phyloP scores from a whole-genome alignment of 2,888 invertebrate genomes.

The Cerastoderma edule region DNA sequence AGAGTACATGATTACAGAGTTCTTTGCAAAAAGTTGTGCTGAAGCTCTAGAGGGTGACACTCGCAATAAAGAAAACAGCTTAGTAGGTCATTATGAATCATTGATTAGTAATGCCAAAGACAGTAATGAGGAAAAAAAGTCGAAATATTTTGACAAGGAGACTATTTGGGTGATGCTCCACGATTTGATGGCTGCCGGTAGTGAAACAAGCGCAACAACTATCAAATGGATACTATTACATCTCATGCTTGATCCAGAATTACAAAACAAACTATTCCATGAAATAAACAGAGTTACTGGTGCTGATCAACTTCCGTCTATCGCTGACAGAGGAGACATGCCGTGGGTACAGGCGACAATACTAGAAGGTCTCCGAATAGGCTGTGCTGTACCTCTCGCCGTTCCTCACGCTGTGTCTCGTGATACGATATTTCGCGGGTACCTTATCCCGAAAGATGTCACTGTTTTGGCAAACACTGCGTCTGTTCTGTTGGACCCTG shows the following conservation, averaged over 20 bases:
- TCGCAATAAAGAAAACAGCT: conserved; percentile 15
- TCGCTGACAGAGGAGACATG: conserved; percentile 59
- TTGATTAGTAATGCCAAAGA: not conserved
- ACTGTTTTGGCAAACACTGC: conserved; percentile 66
- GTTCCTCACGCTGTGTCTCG: conserved; percentile 62
- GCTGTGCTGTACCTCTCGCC: conserved; percentile 67
- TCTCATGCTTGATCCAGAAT: conserved; percentile 90
- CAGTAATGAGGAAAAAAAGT: not conserved
- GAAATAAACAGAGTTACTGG: conserved; percentile 80
- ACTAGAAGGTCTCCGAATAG: conserved; percentile 70
- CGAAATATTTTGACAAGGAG: conserved; percentile 31
- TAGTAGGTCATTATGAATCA: conserved; percentile 22
- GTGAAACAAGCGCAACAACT: conserved; percentile 91
- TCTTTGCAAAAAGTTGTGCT: no score
- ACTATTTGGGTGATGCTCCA: conserved; percentile 50
- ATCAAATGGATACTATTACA: conserved; percentile 93
- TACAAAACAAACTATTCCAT: conserved; percentile 54
- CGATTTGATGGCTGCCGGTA: conserved; percentile 73
- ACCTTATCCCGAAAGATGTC: conserved; percentile 73
- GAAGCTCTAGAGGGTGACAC: no score
- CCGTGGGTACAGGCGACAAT: conserved; percentile 74
- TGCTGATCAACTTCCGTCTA: conserved; percentile 52
- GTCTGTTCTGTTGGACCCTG: conserved; percentile 67
- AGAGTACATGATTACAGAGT: not conserved
- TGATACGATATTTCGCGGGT: conserved; percentile 72